Evolutionary conservation across 2,113 vertebrate species (phyloP).

Genomic region (Odocoileus hemionus): DNA sequence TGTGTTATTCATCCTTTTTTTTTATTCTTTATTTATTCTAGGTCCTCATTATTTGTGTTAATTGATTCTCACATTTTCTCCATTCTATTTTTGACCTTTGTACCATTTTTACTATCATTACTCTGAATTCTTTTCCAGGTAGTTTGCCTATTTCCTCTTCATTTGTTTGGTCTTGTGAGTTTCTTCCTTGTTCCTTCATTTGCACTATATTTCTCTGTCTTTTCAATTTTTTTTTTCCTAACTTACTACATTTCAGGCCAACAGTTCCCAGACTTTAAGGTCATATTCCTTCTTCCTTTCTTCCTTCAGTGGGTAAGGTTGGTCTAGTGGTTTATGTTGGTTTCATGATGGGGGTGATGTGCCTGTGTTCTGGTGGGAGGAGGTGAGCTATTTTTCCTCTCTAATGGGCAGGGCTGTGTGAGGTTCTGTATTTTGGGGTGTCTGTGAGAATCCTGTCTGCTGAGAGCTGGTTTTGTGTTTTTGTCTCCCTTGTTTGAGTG

Average conservation of each 20-base stretch:
- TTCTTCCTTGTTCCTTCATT: not conserved
- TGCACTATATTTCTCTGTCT: not conserved
- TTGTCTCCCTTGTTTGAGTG: not conserved
- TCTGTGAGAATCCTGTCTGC: not conserved
- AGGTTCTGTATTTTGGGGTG: not conserved
- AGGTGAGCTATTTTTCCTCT: not conserved
- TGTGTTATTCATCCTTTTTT: not conserved
- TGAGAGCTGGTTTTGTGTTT: not conserved
- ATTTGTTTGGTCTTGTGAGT: not conserved
- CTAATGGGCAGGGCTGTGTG: not conserved
- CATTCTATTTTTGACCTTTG: not conserved
- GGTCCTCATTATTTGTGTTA: not conserved
- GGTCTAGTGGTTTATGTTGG: not conserved
- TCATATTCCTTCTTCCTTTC: not conserved
- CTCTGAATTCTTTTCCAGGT: not conserved
- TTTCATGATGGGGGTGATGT: not conserved
- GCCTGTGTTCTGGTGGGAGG: not conserved
- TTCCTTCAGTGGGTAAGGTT: not conserved
- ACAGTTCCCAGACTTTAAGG: not conserved
- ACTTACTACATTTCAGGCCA: not conserved
- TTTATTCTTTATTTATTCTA: not conserved
- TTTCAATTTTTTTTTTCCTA: not conserved
- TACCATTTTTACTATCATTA: not conserved
- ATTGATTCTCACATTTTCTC: not conserved
- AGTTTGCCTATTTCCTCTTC: not conserved